Conservation (phyloP, 2,797 vertebrate species). For the Ficedula albicollis region DNA sequence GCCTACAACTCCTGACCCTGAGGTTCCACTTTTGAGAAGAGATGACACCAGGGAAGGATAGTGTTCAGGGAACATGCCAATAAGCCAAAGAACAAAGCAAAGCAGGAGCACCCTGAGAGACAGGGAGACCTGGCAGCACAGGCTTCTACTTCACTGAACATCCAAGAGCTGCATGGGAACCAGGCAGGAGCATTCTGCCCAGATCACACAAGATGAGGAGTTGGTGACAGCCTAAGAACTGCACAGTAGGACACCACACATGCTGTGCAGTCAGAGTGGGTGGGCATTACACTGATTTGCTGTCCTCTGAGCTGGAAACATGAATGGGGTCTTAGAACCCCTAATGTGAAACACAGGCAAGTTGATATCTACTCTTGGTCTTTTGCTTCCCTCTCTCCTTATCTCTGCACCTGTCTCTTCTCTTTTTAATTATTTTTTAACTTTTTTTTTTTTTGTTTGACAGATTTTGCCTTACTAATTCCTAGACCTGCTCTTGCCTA, state of each 20-base stretch:
- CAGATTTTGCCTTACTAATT: not conserved
- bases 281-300: not conserved
- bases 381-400: not conserved
- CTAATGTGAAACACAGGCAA: not conserved
- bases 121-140: not conserved
- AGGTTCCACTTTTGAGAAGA: not conserved
- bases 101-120: accelerated
- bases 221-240: not conserved
- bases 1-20: not conserved
- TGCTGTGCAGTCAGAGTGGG: not conserved
- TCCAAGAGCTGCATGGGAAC: not conserved
- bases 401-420: not conserved
- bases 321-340: not conserved
- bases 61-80: not conserved
- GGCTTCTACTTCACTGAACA: not conserved
- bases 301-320: not conserved
- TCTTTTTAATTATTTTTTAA: not conserved
- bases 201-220: not conserved
- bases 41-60: not conserved
- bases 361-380: not conserved
- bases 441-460: not conserved
- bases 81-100: not conserved
- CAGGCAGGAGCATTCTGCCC: not conserved
- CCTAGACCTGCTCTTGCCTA: not conserved
- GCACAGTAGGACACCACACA: not conserved